phyloP scores from a whole-genome alignment of 2,888 invertebrate genomes.

The Calameuta pallipes region DNA sequence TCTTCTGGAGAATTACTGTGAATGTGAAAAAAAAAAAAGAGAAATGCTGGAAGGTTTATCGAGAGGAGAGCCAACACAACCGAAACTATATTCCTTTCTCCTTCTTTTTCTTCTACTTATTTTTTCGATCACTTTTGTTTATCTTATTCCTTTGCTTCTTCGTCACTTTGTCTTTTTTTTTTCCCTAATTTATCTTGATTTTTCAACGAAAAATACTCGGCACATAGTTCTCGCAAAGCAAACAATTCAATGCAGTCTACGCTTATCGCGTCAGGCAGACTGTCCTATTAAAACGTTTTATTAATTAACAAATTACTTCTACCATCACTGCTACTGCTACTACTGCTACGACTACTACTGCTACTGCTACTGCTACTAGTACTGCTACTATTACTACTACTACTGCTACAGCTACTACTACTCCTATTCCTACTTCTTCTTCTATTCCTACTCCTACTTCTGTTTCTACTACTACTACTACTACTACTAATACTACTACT shows the following conservation, averaged over 20 bases:
- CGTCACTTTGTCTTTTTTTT: too few species aligned
- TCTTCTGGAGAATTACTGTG: not conserved
- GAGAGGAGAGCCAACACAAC: conserved; percentile 14
- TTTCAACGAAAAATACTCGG: conserved; percentile 47
- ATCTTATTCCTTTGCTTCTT: not conserved
- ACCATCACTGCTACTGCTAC: conserved; percentile 27
- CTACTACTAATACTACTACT: conserved; percentile 45
- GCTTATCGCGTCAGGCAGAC: conserved; percentile 44
- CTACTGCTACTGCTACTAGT: conserved; percentile 41
- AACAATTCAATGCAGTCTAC: conserved; percentile 16
- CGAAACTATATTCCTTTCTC: conserved; percentile 5
- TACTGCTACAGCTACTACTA: conserved; percentile 29
- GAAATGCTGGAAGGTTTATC: not conserved
- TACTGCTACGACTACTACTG: not conserved
- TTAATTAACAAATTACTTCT: conserved; percentile 44
- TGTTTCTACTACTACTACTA: conserved; percentile 39
- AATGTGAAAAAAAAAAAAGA: not conserved
- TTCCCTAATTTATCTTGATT: not conserved
- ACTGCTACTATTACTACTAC: conserved; percentile 37
- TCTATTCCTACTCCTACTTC: conserved; percentile 37
- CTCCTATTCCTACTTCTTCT: conserved; percentile 37
- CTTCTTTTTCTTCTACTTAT: conserved; percentile 13
- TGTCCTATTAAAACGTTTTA: conserved; percentile 57
- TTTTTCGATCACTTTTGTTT: not conserved
- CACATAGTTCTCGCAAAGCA: conserved; percentile 41